Evolutionary conservation across 2,888 invertebrate species (phyloP), one percentile per base, ranked within the genome.

Genomic region (Oscheius sp.): DNA sequence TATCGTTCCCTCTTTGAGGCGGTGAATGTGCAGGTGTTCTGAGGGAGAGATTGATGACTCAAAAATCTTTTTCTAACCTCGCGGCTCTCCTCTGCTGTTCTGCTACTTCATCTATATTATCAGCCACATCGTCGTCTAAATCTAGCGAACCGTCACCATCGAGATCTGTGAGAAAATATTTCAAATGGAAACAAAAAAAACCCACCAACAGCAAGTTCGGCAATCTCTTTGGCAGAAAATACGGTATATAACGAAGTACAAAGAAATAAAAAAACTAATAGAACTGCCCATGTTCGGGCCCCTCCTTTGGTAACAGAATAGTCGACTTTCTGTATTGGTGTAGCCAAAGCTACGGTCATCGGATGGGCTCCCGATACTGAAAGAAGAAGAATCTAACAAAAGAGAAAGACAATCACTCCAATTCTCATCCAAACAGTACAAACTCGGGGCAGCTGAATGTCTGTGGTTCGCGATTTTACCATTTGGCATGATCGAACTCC

Each of bases 261-360:
- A 12, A 85, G 70, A 39, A 85, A 74, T 42, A 84, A 71, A 70
- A 85, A 85, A 17, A 85, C 83, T 52, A 85, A 64, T 25, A 85
- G 70, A 31, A 85, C 85, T 25, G 82, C 81, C 85, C 85, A 85
- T 5, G 80, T 74, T 33, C 79, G 50, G 6, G 85, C 75, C 15
- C 85, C 85, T 20, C 85, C 85, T 79, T 84, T 84, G 39, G 81
- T 84, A 0, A 85, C 80, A 63, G 80, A 80, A 58, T 85, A 85
- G 65, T 85, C 85, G 29, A 85, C 79, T 63, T 79, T 78, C 5
- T 72, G 75, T 8, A 75, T 71, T 0, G 83, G 82, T 12, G 45
- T 25, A 5, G 76, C 68, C 10, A 85, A 72, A 63, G 84, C 82
- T 23, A 84, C 78, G 1, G 84, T 84, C 75, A 84, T 80, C 17